Conservation (phyloP, 2,888 invertebrate species). For the Eurytoma californica region DNA sequence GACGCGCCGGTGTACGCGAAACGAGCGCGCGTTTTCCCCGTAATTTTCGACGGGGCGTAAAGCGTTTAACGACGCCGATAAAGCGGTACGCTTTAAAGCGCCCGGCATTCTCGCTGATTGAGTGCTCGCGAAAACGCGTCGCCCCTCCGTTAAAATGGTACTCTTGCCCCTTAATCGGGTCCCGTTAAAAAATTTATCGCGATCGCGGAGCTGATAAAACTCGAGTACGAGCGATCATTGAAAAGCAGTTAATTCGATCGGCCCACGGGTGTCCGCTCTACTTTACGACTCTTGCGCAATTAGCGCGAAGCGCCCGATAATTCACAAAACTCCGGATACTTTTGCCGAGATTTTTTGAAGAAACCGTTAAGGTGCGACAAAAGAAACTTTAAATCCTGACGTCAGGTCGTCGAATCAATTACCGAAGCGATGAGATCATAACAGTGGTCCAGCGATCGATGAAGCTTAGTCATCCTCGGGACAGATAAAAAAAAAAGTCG, state of each 20-base stretch:
- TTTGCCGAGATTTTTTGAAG: no score
- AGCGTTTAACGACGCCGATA: conserved; percentile 28
- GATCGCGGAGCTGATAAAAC: no score
- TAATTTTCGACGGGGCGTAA: conserved; percentile 35
- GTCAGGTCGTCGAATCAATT: background rate
- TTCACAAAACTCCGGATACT: no score
- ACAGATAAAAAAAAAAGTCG: background rate
- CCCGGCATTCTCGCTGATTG: conserved; percentile 33
- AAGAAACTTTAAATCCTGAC: background rate
- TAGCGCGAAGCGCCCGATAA: no score
- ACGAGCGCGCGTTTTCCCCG: background rate
- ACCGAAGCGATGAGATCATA: conserved; percentile 18
- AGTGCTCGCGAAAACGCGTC: conserved; percentile 49
- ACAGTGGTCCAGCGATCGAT: conserved; percentile 1
- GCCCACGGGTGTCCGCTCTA: background rate
- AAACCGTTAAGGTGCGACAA: no score
- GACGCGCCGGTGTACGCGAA: background rate
- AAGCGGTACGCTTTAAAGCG: conserved; percentile 37
- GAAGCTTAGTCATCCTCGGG: background rate
- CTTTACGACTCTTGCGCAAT: no score
- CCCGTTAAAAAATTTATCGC: no score
- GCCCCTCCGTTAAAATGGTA: no score
- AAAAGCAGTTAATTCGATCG: background rate
- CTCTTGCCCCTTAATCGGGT: no score
- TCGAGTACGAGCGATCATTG: background rate